phyloP scores from a whole-genome alignment of 1,140 invertebrate genomes.

The Drosophila nigrodunni region DNA sequence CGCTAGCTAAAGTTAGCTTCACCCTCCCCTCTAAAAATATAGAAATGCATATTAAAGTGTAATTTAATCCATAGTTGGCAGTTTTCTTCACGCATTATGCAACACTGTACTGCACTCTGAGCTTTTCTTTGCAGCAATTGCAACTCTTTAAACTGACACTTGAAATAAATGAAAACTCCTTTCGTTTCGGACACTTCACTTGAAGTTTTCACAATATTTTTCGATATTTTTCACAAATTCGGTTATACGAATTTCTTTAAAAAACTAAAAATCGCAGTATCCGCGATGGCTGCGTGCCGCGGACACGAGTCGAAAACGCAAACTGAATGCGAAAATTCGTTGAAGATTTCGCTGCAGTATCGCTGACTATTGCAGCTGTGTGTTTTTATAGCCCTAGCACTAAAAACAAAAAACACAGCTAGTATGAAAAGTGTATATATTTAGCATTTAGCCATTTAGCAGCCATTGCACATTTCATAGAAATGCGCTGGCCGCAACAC shows the following conservation, averaged over 20 bases:
- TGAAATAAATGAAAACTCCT: background rate
- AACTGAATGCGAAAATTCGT: conserved; percentile 55
- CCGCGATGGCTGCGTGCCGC: conserved; percentile 44
- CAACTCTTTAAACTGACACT: background rate
- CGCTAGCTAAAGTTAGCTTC: conserved; percentile 43
- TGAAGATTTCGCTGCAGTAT: conserved; percentile 25
- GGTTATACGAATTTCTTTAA: conserved; percentile 1
- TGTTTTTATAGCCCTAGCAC: conserved; percentile 66
- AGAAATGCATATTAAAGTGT: background rate
- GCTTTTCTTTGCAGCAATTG: background rate
- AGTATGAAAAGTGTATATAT: conserved; percentile 54
- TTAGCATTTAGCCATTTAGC: conserved; percentile 61
- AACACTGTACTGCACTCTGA: conserved; percentile 17
- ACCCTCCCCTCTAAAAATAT: background rate
- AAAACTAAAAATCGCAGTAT: conserved; percentile 26
- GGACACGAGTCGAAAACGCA: conserved; percentile 58
- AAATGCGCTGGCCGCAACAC: conserved; percentile 67
- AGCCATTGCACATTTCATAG: conserved; percentile 72
- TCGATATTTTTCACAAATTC: background rate
- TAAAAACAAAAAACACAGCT: conserved; percentile 58
- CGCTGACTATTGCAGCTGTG: conserved; percentile 55
- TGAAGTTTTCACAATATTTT: conserved; percentile 13
- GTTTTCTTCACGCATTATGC: conserved; percentile 33
- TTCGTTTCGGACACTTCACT: background rate
- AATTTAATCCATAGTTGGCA: conserved; percentile 13